These are phyloP conservation scores for Eupithecia tripunctaria DNA, from an alignment of 2,888 invertebrate genomes.

Conservation along the genomic window DNA sequence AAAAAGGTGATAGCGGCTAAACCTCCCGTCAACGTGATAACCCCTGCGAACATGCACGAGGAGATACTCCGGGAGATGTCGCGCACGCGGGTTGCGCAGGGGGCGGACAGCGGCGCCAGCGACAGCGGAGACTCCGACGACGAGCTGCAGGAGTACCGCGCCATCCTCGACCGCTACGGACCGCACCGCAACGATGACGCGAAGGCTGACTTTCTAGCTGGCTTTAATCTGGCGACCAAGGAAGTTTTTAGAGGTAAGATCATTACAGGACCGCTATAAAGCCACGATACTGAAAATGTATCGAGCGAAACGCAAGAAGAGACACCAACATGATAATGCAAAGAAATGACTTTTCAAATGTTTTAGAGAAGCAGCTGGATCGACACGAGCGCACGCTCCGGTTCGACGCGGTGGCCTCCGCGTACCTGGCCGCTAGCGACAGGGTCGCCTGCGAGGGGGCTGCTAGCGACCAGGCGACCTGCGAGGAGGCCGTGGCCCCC, in stretches of 20 bases:
- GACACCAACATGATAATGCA: background rate
- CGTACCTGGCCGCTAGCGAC: slow-evolving; percentile 70
- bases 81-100: slow-evolving; percentile 59
- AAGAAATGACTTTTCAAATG: background rate
- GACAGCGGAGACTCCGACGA: slow-evolving; percentile 81
- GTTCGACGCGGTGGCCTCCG: slow-evolving; percentile 81
- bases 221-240: slow-evolving; percentile 86
- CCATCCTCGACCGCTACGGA: slow-evolving; percentile 80
- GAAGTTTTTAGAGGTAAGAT: slow-evolving; percentile 85
- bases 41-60: slow-evolving; percentile 69
- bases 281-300: background rate
- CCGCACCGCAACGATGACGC: slow-evolving; percentile 73
- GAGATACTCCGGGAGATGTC: slow-evolving; percentile 75
- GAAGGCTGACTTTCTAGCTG: slow-evolving; percentile 85
- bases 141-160: slow-evolving; percentile 74
- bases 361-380: slow-evolving; percentile 82
- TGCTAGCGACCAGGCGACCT: slow-evolving; percentile 65
- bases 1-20: slow-evolving; percentile 41
- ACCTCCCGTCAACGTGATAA: slow-evolving; percentile 63
- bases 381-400: slow-evolving; percentile 84
- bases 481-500: slow-evolving; percentile 56
- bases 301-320: background rate
- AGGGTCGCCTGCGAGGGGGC: slow-evolving; percentile 64
- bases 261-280: background rate
- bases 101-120: slow-evolving; percentile 74